These are phyloP conservation scores for Macaria notata DNA, from an alignment of 2,888 invertebrate species.

Conservation along the genomic window DNA sequence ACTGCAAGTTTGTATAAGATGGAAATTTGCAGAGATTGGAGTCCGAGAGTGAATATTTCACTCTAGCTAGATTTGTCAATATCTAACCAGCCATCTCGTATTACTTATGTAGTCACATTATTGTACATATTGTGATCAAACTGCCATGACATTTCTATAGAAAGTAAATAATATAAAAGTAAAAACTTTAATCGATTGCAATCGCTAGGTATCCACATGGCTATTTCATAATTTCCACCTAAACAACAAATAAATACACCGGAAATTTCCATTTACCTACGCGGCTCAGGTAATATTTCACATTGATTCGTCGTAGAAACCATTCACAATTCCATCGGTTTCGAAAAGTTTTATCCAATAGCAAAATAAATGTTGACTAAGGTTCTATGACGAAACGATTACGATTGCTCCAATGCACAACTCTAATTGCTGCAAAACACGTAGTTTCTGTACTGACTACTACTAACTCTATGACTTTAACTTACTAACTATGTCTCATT, in stretches of 20 bases:
- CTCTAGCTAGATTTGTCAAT: too few relatives aligned
- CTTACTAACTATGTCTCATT: not conserved
- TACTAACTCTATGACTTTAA: not conserved
- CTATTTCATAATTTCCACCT: not conserved
- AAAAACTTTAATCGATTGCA: too few relatives aligned
- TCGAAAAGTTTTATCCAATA: slow-evolving; percentile 30
- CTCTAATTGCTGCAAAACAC: slow-evolving; percentile 58
- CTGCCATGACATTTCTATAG: too few relatives aligned
- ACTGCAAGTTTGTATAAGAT: too few relatives aligned
- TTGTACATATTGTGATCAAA: too few relatives aligned
- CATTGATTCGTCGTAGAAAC: slow-evolving; percentile 22
- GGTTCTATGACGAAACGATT: slow-evolving; percentile 67
- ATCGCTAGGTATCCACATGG: too few relatives aligned
- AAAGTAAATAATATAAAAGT: too few relatives aligned
- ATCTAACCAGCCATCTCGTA: too few relatives aligned
- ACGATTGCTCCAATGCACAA: slow-evolving; percentile 51
- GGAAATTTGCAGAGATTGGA: too few relatives aligned
- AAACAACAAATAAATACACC: not conserved
- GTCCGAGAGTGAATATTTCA: too few relatives aligned
- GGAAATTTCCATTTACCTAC: slow-evolving; percentile 17
- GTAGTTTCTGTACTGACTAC: slow-evolving; percentile 35
- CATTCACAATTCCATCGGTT: slow-evolving; percentile 22
- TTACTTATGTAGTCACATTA: too few relatives aligned
- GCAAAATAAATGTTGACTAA: slow-evolving; percentile 55
- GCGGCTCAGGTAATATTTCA: slow-evolving; percentile 9